These are phyloP conservation scores for Drosophila setifemur DNA, from an alignment of 1,140 invertebrate species.

Conservation along the genomic window DNA sequence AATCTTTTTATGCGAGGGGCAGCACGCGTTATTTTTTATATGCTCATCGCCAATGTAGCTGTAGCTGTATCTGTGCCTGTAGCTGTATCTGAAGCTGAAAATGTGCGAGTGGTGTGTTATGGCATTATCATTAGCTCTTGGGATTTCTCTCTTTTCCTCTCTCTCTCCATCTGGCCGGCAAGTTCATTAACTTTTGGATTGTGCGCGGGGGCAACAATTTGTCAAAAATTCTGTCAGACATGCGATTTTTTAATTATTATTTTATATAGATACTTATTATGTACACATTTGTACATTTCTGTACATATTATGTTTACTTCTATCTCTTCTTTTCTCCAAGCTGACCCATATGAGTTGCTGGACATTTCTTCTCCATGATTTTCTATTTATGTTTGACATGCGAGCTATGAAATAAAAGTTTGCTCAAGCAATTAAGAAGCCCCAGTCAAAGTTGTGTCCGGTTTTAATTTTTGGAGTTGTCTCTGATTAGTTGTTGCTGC, in stretches of 20 bases:
- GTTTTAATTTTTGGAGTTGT: conserved; percentile 52
- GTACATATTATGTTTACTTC: conserved; percentile 13
- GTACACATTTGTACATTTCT: conserved; percentile 30
- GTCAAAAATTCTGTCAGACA: conserved; percentile 73
- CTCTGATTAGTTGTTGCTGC: conserved; percentile 55
- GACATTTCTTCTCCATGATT: conserved; percentile 27
- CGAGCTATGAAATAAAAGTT: conserved; percentile 38
- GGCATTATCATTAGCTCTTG: conserved; percentile 70
- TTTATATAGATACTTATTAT: conserved; percentile 31
- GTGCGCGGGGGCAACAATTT: conserved; percentile 66
- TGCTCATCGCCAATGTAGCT: neutral
- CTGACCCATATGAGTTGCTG: conserved; percentile 37
- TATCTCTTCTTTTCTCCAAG: neutral
- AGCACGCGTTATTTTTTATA: conserved; percentile 49
- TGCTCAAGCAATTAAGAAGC: conserved; percentile 46
- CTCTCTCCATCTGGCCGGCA: conserved; percentile 27
- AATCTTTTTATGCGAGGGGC: conserved; percentile 56
- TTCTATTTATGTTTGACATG: conserved; percentile 51
- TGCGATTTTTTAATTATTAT: conserved; percentile 75
- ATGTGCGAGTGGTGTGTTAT: conserved; percentile 23
- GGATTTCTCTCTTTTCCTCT: conserved; percentile 25
- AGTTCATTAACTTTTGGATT: conserved; percentile 76
- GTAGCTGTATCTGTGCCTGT: conserved; percentile 7
- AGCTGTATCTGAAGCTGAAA: neutral
- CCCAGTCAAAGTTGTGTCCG: conserved; percentile 35